Evolutionary conservation across 2,113 vertebrate genomes (phyloP).

Genomic region (Hemiprocne comata): DNA sequence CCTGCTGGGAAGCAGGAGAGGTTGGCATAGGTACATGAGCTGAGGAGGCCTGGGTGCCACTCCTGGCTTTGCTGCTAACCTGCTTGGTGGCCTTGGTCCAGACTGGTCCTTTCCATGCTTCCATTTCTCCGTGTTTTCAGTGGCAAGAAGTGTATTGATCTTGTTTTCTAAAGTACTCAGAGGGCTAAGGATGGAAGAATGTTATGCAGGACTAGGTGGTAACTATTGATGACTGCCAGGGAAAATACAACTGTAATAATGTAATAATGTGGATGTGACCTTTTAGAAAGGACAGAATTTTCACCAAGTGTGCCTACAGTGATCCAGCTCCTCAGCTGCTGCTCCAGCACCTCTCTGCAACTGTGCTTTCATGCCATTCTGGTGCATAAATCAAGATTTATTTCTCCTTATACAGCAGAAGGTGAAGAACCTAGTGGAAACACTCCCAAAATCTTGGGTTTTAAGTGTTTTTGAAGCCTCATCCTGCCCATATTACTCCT

Average conservation of each 20-base stretch:
- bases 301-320: not conserved
- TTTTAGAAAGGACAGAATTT: not conserved
- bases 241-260: not conserved
- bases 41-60: not conserved
- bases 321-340: not conserved
- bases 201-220: not conserved
- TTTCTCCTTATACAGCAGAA: not conserved
- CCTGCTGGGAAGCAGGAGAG: not conserved
- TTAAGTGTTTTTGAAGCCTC: not conserved
- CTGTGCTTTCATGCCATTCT: not conserved
- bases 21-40: accelerated
- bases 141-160: not conserved
- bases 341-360: not conserved
- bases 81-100: not conserved
- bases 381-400: not conserved
- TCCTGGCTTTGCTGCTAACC: not conserved
- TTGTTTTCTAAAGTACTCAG: not conserved
- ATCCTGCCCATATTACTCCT: accelerated
- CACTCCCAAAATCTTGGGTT: not conserved
- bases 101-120: accelerated
- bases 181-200: not conserved
- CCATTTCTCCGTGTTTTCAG: not conserved
- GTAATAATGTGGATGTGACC: not conserved
- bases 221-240: not conserved
- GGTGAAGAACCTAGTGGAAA: not conserved